These are phyloP conservation scores for honey bee (Apis mellifera) DNA, from an alignment of 1,140 invertebrate genomes.

Conservation along the genomic window Amel_HAv3.1 CM009935.2:3169501-3170000, in stretches of 20 bases:
- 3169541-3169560: conserved; percentile 10
- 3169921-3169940: conserved; percentile 42
- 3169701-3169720: conserved; percentile 74
- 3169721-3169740: conserved; percentile 75
- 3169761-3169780: conserved; percentile 15
- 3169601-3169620: conserved; percentile 32
- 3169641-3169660: conserved; percentile 52
- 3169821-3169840: conserved; percentile 65
- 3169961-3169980: conserved; percentile 66
- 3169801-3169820: conserved; percentile 14
- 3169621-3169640: conserved; percentile 20
- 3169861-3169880: conserved; percentile 81
- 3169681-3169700: conserved; percentile 73
- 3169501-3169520: conserved; percentile 55
- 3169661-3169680: conserved; percentile 54
- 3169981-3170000: conserved; percentile 78
- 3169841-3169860: conserved; percentile 72
- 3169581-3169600: conserved; percentile 48
- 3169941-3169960: conserved; percentile 66
- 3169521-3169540: conserved; percentile 50
- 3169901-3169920: conserved; percentile 44
- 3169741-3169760: conserved; percentile 62
- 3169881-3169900: conserved; percentile 68
- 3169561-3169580: not conserved
- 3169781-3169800: conserved; percentile 9